Evolutionary conservation across 2,797 vertebrate species (phyloP).

Genomic region (Graptemys geographica): DNA sequence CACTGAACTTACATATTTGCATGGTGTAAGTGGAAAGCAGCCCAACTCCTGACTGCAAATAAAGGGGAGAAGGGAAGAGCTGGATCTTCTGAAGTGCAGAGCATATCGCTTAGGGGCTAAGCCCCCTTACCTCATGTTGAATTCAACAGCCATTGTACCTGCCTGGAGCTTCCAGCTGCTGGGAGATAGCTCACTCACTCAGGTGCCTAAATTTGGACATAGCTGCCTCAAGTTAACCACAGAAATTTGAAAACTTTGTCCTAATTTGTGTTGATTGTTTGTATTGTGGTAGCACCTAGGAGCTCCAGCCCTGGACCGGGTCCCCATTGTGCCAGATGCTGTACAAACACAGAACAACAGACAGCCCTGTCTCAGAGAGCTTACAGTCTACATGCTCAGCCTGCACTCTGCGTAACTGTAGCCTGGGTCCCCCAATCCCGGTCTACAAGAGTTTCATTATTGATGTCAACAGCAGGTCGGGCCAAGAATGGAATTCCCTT

Average conservation of each 20-base stretch:
- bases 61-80: not conserved
- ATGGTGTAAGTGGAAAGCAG: not conserved
- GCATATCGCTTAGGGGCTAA: too few species aligned
- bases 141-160: not conserved
- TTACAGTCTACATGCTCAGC: not conserved
- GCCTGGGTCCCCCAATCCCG: not conserved
- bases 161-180: accelerated
- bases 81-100: too few species aligned
- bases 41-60: not conserved
- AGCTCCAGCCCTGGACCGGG: not conserved
- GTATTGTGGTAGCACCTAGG: not conserved
- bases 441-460: not conserved
- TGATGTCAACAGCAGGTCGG: not conserved
- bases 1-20: not conserved
- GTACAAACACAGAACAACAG: too few species aligned
- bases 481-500: not conserved
- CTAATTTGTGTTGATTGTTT: not conserved
- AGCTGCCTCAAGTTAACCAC: not conserved
- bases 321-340: not conserved
- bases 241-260: not conserved
- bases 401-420: not conserved
- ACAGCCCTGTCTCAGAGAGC: not conserved
- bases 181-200: too few species aligned
- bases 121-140: too few species aligned
- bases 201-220: too few species aligned